Conservation (phyloP, 2,888 invertebrate species). For the Ochropleura plecta region DNA sequence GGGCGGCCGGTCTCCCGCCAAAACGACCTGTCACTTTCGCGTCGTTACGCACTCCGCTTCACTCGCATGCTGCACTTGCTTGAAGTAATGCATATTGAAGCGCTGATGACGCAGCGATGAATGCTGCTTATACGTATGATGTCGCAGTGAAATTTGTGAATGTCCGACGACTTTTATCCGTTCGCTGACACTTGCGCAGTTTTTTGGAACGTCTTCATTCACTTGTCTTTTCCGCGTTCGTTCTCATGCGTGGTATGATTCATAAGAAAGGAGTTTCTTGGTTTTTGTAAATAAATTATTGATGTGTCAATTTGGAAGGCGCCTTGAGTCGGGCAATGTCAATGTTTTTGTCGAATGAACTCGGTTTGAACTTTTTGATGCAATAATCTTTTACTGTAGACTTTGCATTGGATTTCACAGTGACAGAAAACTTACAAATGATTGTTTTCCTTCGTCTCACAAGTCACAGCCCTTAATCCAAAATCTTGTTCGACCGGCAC, state of each 20-base stretch:
- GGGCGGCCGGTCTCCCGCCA: slow-evolving; percentile 75
- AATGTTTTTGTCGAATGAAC: slow-evolving; percentile 43
- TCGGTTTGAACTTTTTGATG: slow-evolving; percentile 30
- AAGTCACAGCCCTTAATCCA: slow-evolving; percentile 3
- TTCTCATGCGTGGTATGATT: slow-evolving; percentile 67
- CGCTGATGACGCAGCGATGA: slow-evolving; percentile 71
- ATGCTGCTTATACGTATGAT: slow-evolving; percentile 56
- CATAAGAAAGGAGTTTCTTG: slow-evolving; percentile 61
- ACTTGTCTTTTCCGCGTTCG: slow-evolving; percentile 72
- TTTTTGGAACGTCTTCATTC: slow-evolving; percentile 72
- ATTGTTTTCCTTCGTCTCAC: neutral
- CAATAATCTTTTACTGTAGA: neutral
- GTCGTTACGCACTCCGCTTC: slow-evolving; percentile 69
- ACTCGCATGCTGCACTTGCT: slow-evolving; percentile 68
- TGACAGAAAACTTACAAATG: neutral
- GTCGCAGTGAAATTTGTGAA: slow-evolving; percentile 66
- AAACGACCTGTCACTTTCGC: slow-evolving; percentile 80
- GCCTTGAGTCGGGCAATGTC: slow-evolving; percentile 52
- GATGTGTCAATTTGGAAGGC: slow-evolving; percentile 57
- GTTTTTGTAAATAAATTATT: slow-evolving; percentile 65
- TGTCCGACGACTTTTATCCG: slow-evolving; percentile 77
- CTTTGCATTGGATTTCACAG: neutral
- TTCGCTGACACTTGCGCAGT: slow-evolving; percentile 72
- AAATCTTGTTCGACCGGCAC: slow-evolving; percentile 25
- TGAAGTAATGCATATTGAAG: slow-evolving; percentile 68